Evolutionary conservation across 2,113 vertebrate genomes (phyloP).

Genomic region (Lophotis ruficrista): DNA sequence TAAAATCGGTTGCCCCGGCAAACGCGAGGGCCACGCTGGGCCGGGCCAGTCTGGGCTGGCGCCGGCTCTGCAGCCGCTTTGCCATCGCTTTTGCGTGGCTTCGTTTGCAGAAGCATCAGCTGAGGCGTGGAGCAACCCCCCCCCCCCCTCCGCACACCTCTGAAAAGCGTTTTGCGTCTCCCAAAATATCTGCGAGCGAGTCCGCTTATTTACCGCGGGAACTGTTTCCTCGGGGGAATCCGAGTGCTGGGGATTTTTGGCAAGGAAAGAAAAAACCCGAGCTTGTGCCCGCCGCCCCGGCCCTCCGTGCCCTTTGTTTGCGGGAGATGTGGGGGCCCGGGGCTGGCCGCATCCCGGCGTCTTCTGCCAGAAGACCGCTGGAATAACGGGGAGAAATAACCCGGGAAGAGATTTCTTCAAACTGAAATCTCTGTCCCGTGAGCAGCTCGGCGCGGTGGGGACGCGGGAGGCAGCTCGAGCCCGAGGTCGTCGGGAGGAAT

Average conservation of each 20-base stretch:
- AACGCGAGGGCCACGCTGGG: neutral
- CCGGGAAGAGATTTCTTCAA: neutral
- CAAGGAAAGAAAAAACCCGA: neutral
- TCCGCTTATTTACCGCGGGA: neutral
- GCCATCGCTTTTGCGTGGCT: neutral
- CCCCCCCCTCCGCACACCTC: neutral
- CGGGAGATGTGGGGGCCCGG: neutral
- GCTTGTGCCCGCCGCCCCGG: neutral
- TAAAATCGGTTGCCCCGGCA: no score
- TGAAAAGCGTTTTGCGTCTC: neutral
- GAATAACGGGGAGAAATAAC: neutral
- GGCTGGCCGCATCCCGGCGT: neutral
- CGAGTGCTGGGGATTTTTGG: neutral
- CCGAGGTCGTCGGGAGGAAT: neutral
- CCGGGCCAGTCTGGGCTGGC: neutral
- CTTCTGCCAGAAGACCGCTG: neutral
- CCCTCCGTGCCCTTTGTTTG: neutral
- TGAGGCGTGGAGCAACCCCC: accelerated
- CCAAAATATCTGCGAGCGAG: neutral
- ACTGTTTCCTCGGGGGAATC: neutral
- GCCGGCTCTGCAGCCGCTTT: neutral
- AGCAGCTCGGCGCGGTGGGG: neutral
- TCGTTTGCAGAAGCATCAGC: neutral
- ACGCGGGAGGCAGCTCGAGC: neutral
- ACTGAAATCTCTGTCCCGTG: neutral